These are phyloP conservation scores for Alfaro cultratus DNA, from an alignment of 2,797 vertebrate genomes.

Conservation along the genomic window DNA sequence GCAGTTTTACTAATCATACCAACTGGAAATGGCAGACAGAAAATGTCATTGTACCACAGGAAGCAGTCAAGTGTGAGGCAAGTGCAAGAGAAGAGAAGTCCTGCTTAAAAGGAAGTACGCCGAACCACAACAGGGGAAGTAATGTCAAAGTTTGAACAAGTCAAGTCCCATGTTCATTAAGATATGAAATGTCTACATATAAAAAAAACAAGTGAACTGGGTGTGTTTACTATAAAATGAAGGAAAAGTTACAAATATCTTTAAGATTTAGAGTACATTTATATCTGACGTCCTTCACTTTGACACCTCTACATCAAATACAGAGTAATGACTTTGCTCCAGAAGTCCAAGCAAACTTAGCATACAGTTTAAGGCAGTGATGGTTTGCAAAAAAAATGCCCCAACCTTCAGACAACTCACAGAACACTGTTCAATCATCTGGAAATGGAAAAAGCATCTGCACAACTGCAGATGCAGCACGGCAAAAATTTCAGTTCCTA, in stretches of 20 bases:
- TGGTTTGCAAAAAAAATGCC: background rate
- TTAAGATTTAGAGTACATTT: background rate
- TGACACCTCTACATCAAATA: background rate
- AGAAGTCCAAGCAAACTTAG: background rate
- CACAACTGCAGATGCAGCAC: background rate
- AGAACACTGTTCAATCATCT: background rate
- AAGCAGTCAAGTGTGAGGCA: conserved; percentile 47
- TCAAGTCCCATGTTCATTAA: background rate
- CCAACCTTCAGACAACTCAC: background rate
- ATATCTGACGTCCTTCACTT: background rate
- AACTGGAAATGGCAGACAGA: conserved; percentile 9
- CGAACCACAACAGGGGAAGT: conserved; percentile 62
- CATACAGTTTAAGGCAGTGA: background rate
- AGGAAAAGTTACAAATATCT: background rate
- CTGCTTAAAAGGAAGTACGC: conserved; percentile 44
- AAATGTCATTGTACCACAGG: conserved; percentile 41
- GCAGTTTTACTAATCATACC: background rate
- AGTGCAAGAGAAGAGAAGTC: conserved; percentile 13
- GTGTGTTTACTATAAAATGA: background rate
- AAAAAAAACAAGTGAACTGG: background rate
- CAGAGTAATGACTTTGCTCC: background rate
- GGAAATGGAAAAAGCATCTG: background rate
- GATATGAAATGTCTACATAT: conserved; percentile 1
- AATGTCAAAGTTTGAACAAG: conserved; percentile 24
- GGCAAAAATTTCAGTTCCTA: background rate